Percentiles rank a stretch among this genome's conserved stretches.
Conservation (phyloP, 2,888 invertebrate species). For the Serripes groenlandicus region DNA sequence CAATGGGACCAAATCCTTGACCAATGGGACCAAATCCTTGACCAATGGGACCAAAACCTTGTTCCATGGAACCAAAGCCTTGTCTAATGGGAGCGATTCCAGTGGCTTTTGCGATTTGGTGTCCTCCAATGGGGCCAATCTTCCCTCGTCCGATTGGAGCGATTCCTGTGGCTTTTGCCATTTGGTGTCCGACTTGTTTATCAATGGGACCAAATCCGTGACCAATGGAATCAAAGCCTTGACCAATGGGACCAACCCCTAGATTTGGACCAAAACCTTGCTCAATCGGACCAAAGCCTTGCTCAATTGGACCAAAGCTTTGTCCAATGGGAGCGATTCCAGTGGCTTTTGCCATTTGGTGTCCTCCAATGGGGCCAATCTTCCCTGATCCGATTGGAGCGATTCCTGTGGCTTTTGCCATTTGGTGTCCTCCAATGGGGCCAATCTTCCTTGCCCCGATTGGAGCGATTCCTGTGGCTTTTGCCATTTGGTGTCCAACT, state of each 20-base stretch:
- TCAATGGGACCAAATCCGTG: background rate
- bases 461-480: slow-evolving; percentile 10
- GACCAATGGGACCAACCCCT: too few relatives aligned
- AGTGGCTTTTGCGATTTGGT: background rate
- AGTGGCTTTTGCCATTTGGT: slow-evolving; percentile 31
- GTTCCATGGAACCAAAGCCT: too few relatives aligned
- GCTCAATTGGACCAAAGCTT: too few relatives aligned
- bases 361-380: too few relatives aligned
- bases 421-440: background rate
- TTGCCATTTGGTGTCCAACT: slow-evolving; percentile 27
- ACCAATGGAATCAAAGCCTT: too few relatives aligned
- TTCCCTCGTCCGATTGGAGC: background rate
- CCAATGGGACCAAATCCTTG: too few relatives aligned
- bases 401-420: background rate
- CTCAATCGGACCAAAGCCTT: too few relatives aligned
- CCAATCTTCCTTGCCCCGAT: background rate
- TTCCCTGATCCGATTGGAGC: background rate
- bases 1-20: background rate
- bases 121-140: background rate
- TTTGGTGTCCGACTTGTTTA: background rate
- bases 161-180: background rate
- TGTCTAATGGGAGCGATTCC: too few relatives aligned
- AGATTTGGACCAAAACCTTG: too few relatives aligned
- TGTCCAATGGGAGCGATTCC: background rate
- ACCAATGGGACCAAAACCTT: too few relatives aligned